These are phyloP conservation scores for Zaprionus gabonicus DNA, from an alignment of 1,140 invertebrate species.

Conservation along the genomic window DNA sequence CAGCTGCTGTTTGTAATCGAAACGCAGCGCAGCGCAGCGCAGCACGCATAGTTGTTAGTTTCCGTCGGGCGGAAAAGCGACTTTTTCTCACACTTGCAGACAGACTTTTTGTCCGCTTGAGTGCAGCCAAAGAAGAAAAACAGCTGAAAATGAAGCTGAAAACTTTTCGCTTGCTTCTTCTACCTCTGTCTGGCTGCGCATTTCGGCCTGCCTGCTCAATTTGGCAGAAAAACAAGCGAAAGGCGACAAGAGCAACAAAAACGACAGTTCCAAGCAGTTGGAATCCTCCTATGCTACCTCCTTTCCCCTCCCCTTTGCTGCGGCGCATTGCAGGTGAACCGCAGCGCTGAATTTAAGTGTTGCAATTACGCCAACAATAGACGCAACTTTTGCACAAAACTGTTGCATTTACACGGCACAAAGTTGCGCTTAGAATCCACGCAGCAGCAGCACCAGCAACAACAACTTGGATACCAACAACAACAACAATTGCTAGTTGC, in stretches of 20 bases:
- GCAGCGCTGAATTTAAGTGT: slow-evolving; percentile 35
- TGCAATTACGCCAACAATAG: slow-evolving; percentile 44
- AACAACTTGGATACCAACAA: background rate
- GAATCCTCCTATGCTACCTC: slow-evolving; percentile 7
- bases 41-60: slow-evolving; percentile 18
- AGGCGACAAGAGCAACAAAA: background rate
- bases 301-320: background rate
- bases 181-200: background rate
- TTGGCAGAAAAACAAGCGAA: slow-evolving; percentile 7
- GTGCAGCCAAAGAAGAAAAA: slow-evolving; percentile 16
- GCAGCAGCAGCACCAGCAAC: background rate
- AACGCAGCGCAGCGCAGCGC: background rate
- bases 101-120: slow-evolving; percentile 16
- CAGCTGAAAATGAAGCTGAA: background rate
- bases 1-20: slow-evolving; percentile 30
- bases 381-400: slow-evolving; percentile 39
- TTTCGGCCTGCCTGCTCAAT: slow-evolving; percentile 20
- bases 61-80: slow-evolving; percentile 33
- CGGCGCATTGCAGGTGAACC: slow-evolving; percentile 17
- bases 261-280: background rate
- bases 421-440: slow-evolving; percentile 32
- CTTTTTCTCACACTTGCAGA: slow-evolving; percentile 22
- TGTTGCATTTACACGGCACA: slow-evolving; percentile 39
- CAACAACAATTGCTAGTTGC: slow-evolving; percentile 19
- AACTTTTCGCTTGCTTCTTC: background rate